Evolutionary conservation across 1,140 invertebrate genomes (phyloP).

Genomic region (Condylostylus longicornis): DNA sequence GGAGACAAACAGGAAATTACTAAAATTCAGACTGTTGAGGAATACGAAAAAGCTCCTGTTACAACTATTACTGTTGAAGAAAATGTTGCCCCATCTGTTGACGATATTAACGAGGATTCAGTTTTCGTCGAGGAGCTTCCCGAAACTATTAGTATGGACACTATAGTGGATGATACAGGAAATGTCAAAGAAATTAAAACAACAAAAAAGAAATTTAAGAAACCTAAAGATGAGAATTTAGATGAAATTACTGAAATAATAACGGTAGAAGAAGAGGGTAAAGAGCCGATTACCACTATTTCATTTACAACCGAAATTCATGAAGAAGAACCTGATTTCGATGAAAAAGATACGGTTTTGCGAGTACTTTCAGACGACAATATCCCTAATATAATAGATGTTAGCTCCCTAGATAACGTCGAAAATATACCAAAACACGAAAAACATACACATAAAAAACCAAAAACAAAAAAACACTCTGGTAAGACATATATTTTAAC

Average conservation of each 20-base stretch:
- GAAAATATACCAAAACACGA: slow-evolving; percentile 18
- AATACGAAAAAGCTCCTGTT: slow-evolving; percentile 30
- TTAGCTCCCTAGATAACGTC: slow-evolving; percentile 24
- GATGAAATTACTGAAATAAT: slow-evolving; percentile 18
- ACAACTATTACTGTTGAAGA: slow-evolving; percentile 30
- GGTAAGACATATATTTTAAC: slow-evolving; percentile 19
- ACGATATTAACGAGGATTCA: slow-evolving; percentile 5
- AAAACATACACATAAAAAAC: slow-evolving; percentile 19
- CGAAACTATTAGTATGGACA: slow-evolving; percentile 7
- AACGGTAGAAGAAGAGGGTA: slow-evolving; percentile 32
- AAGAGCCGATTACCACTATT: slow-evolving; percentile 28
- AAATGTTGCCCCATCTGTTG: slow-evolving; percentile 16
- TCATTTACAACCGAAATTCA: slow-evolving; percentile 12
- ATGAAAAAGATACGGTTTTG: not conserved
- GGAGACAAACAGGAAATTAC: slow-evolving; percentile 32
- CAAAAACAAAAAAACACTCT: slow-evolving; percentile 20
- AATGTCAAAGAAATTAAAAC: slow-evolving; percentile 18
- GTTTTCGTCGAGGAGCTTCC: not conserved
- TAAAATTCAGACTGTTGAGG: slow-evolving; percentile 32
- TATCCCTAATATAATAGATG: slow-evolving; percentile 30
- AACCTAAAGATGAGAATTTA: slow-evolving; percentile 14
- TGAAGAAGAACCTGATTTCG: not conserved
- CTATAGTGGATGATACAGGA: slow-evolving; percentile 10
- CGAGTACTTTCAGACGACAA: slow-evolving; percentile 27
- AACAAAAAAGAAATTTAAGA: slow-evolving; percentile 22